Evolutionary conservation across 1,140 invertebrate genomes (phyloP).

Genomic region (Grapholita molesta): DNA sequence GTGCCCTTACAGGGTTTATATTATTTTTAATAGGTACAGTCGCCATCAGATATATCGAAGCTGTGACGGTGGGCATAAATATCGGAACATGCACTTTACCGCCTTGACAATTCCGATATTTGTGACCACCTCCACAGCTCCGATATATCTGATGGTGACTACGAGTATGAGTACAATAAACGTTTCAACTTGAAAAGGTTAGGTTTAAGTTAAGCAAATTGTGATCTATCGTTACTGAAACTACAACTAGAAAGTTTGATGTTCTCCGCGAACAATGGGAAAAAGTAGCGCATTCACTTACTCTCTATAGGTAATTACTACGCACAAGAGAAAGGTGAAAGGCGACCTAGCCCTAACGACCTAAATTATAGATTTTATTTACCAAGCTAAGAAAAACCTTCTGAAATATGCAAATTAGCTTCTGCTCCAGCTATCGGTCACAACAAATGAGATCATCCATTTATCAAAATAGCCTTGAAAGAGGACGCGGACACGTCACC

Average conservation of each 20-base stretch:
- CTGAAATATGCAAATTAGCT: slow-evolving; percentile 15
- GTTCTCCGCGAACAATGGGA: not conserved
- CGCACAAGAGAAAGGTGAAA: slow-evolving; percentile 27
- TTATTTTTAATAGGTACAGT: no score
- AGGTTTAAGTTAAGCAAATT: no score
- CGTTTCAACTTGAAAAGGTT: no score
- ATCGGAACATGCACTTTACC: no score
- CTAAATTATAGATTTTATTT: not conserved
- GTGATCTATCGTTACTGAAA: no score
- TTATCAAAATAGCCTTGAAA: slow-evolving; percentile 27
- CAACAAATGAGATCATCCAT: slow-evolving; percentile 29
- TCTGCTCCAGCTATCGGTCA: not conserved
- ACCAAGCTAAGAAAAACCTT: not conserved
- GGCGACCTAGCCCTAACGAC: not conserved
- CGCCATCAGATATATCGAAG: no score
- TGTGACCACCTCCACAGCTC: no score
- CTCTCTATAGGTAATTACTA: not conserved
- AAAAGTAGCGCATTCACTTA: not conserved
- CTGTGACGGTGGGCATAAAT: no score
- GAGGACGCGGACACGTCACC: slow-evolving; percentile 26
- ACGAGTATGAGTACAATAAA: no score
- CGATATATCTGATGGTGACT: no score
- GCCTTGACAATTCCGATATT: no score
- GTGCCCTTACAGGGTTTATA: no score
- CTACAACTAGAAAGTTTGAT: not conserved